These are phyloP conservation scores for Atta texana DNA, from an alignment of 1,140 invertebrate genomes.

Conservation along the genomic window DNA sequence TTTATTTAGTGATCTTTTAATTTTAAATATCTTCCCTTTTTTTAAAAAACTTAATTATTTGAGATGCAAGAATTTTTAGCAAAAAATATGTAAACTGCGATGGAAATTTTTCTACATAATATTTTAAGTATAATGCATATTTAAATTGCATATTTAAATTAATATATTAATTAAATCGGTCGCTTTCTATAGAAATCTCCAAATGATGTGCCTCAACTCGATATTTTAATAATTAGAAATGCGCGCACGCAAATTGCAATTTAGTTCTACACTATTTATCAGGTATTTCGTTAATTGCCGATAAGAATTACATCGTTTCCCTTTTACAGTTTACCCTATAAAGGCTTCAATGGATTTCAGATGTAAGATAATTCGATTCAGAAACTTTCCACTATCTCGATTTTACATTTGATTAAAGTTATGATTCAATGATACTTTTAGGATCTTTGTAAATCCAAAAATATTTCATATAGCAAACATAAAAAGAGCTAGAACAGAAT, in stretches of 20 bases:
- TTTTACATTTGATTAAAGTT: conserved; percentile 48
- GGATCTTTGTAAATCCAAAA: background rate
- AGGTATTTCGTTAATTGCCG: conserved; percentile 57
- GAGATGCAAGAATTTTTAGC: background rate
- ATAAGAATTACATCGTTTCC: conserved; percentile 58
- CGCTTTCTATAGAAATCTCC: conserved; percentile 51
- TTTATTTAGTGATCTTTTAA: background rate
- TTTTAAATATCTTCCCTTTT: background rate
- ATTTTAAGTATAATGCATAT: conserved; percentile 37
- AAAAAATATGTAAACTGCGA: background rate
- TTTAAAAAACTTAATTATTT: conserved; percentile 23
- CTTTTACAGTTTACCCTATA: conserved; percentile 62
- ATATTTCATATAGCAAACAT: background rate
- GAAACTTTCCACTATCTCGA: conserved; percentile 64
- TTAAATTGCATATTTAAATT: conserved; percentile 70
- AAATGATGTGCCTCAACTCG: conserved; percentile 23
- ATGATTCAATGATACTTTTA: conserved; percentile 7
- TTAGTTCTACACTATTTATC: conserved; percentile 23
- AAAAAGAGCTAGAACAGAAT: conserved; percentile 6
- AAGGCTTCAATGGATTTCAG: conserved; percentile 34
- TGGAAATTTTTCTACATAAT: conserved; percentile 3
- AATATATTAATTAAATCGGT: conserved; percentile 61
- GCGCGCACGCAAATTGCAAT: background rate
- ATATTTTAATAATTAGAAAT: conserved; percentile 42
- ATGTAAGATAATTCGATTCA: conserved; percentile 57